phyloP scores from a whole-genome alignment of 2,888 invertebrate species.

The Aethes cnicana region DNA sequence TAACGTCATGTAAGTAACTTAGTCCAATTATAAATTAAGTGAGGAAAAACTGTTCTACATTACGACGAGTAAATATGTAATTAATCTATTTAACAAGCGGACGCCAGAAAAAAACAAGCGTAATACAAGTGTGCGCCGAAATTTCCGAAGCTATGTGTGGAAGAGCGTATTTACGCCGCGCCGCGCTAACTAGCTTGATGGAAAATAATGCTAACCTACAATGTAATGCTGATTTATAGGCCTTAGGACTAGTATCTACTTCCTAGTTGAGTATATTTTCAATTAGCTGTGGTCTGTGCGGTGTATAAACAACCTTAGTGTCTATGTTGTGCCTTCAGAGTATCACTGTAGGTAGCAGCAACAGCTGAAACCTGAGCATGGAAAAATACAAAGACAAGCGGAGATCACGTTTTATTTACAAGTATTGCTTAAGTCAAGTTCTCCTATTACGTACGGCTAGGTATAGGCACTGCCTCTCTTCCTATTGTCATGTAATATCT shows the following conservation, averaged over 20 bases:
- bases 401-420: slow-evolving; percentile 11
- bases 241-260: slow-evolving; percentile 21
- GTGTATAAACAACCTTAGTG: too few species aligned
- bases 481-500: slow-evolving; percentile 31
- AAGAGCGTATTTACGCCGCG: slow-evolving; percentile 40
- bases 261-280: slow-evolving; percentile 22
- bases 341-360: too few species aligned
- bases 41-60: slow-evolving; percentile 25
- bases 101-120: slow-evolving; percentile 38
- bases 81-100: slow-evolving; percentile 28
- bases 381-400: background rate
- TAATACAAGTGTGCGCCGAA: slow-evolving; percentile 37
- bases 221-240: slow-evolving; percentile 20
- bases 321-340: too few species aligned
- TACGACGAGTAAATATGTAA: slow-evolving; percentile 27
- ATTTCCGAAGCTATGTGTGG: slow-evolving; percentile 39
- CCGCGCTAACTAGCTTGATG: slow-evolving; percentile 6
- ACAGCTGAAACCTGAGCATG: background rate
- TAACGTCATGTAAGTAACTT: background rate
- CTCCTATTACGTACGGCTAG: slow-evolving; percentile 23
- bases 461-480: slow-evolving; percentile 15
- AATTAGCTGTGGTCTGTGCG: slow-evolving; percentile 25
- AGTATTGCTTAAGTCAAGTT: slow-evolving; percentile 9
- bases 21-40: slow-evolving; percentile 10
- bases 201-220: slow-evolving; percentile 13